Conservation (phyloP, 1,140 invertebrate species). For the Micrasema minimum region DNA sequence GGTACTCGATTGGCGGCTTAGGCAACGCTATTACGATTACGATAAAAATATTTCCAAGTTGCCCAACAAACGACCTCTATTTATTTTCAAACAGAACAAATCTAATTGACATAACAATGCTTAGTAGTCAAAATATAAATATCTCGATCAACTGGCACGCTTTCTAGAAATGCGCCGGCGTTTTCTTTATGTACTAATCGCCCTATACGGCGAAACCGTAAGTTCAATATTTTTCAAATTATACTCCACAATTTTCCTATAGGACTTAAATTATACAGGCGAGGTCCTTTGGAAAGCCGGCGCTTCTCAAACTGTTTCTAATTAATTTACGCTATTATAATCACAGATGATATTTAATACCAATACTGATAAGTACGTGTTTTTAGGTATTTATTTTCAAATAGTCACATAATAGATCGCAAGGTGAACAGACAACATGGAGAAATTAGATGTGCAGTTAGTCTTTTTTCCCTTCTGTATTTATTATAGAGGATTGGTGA, state of each 20-base stretch:
- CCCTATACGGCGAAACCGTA: conserved; percentile 9
- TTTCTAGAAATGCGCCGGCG: conserved; percentile 26
- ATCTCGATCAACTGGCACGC: conserved; percentile 28
- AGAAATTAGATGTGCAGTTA: background rate
- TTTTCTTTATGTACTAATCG: conserved; percentile 40
- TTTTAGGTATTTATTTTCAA: too few species aligned
- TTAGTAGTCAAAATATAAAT: conserved; percentile 23
- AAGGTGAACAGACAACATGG: too few species aligned
- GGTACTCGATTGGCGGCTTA: background rate
- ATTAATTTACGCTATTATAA: too few species aligned
- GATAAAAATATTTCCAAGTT: conserved; percentile 9
- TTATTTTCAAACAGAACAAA: conserved; percentile 18
- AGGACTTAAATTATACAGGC: conserved; percentile 31
- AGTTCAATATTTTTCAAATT: conserved; percentile 46
- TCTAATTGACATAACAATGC: conserved; percentile 20
- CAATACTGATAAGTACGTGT: too few species aligned
- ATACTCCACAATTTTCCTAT: conserved; percentile 22
- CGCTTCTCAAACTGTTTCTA: conserved; percentile 1
- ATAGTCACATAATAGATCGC: too few species aligned
- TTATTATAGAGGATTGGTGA: too few species aligned
- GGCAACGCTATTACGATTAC: background rate
- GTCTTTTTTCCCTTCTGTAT: too few species aligned
- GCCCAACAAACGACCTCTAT: conserved; percentile 14
- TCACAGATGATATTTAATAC: too few species aligned
- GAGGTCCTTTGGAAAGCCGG: conserved; percentile 4